Evolutionary conservation across 2,113 vertebrate genomes (phyloP), one percentile per base, ranked within the genome.

Genomic region (Anolis sagrei): DNA sequence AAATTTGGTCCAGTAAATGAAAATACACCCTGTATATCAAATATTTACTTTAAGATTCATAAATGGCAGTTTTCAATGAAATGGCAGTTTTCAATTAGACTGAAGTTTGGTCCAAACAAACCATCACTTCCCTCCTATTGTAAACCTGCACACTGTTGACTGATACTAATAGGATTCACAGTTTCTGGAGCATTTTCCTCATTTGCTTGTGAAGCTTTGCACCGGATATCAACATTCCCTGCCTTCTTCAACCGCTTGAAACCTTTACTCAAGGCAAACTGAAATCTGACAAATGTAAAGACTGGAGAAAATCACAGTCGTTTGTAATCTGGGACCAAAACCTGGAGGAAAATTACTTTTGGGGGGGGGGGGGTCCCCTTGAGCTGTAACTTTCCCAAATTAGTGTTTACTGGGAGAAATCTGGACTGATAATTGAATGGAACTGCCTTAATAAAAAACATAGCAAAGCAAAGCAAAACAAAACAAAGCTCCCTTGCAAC

Each of bases 121-220:
- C 34, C 29, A 8, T 1, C 62, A 25, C 76, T 82, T 81, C 10
- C 16, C 29, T 19, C 18, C 16, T 54, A 54, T 0, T 0, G 66
- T 44, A 66, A 21, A 13, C 1, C 4, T 6, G 39, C 72, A 39
- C 18, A 27, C 10, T n/a, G 7, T 76, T 14, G 62, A 7, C 7
- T 5, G 5, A 9, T 0, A 8, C 29, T 21, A 79, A 88, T 76
- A 5, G 6, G 49, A 32, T 48, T n/a, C 68, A 54, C 34, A 81
- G 23, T 0, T 0, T 0, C 29, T n/a, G 48, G 2, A 2, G 54
- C 54, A 58, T 58, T 58, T 58, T 13, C 54, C 54, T 58, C 39
- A 7, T 70, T 85, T 85, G 76, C 48, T 79, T 79, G 32, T 70
- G 8, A 81, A 78, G 2, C 4, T 78, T 19, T 39, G 13, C 16